Evolutionary conservation across 2,797 vertebrate genomes (phyloP).

Genomic region (Dipus sagitta): DNA sequence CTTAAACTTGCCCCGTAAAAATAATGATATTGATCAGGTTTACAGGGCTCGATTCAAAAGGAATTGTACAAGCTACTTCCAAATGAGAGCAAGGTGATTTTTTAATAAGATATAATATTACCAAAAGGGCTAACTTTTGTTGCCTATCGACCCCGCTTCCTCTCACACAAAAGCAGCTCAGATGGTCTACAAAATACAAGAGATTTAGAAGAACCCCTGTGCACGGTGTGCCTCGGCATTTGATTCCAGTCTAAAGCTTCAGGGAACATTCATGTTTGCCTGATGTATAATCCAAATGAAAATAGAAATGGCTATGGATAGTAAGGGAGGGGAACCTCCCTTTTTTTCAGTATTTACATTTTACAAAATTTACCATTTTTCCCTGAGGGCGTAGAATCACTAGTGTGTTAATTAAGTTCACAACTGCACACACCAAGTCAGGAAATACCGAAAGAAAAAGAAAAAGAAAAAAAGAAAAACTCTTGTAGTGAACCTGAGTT

Average conservation of each 20-base stretch:
- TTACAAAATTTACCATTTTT: conserved; percentile 74
- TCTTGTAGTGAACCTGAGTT: conserved; percentile 57
- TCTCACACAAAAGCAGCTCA: conserved; percentile 11
- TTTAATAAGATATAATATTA: neutral
- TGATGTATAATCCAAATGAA: conserved; percentile 10
- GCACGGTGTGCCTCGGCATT: neutral
- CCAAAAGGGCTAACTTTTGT: conserved; percentile 16
- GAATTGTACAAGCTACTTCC: conserved; percentile 66
- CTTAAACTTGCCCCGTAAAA: conserved; percentile 70
- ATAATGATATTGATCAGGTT: conserved; percentile 67
- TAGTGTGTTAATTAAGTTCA: conserved; percentile 80
- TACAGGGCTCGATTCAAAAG: conserved; percentile 61
- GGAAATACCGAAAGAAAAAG: conserved; percentile 73
- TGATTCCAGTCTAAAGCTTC: neutral
- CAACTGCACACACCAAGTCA: conserved; percentile 72
- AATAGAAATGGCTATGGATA: conserved; percentile 24
- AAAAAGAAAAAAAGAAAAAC: conserved; percentile 19
- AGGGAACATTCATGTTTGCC: conserved; percentile 31
- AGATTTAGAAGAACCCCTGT: neutral
- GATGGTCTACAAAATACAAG: neutral
- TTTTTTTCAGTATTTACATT: conserved; percentile 74
- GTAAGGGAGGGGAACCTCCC: conserved; percentile 37
- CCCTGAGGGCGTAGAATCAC: conserved; percentile 69
- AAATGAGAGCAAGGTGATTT: conserved; percentile 51
- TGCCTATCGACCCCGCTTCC: neutral